Evolutionary conservation across 2,888 invertebrate species (phyloP).

Genomic region (Coecobrya sp.): DNA sequence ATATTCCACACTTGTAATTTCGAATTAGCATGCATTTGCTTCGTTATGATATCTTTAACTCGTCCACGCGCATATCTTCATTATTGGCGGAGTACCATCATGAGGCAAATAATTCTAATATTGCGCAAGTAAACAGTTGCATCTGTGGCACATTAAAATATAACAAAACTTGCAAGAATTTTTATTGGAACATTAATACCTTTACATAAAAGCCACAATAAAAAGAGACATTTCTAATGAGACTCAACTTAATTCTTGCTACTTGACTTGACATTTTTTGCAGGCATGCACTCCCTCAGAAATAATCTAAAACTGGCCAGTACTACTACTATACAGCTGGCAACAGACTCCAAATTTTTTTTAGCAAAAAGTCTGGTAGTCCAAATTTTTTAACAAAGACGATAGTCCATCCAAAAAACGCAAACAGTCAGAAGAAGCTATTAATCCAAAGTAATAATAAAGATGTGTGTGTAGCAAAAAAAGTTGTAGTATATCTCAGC

Average conservation of each 20-base stretch:
- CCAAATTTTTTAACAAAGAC: neutral
- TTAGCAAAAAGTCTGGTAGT: neutral
- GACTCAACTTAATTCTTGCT: neutral
- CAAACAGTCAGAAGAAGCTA: conserved; percentile 16
- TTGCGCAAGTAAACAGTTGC: neutral
- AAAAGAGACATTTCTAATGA: conserved; percentile 7
- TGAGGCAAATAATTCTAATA: no score
- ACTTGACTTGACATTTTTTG: conserved; percentile 21
- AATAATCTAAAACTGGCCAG: neutral
- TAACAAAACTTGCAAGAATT: conserved; percentile 15
- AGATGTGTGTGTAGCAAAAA: conserved; percentile 23
- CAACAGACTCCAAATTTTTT: conserved; percentile 12
- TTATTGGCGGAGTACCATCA: no score
- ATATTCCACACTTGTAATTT: no score
- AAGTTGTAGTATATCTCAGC: neutral
- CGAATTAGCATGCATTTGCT: no score
- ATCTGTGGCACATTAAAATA: neutral
- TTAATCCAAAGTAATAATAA: conserved; percentile 48
- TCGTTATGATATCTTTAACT: no score
- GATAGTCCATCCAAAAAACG: neutral
- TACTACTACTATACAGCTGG: conserved; percentile 9
- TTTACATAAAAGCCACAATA: neutral
- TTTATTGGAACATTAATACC: conserved; percentile 43
- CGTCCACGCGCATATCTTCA: no score
- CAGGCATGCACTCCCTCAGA: neutral